These are phyloP conservation scores for Drosophila ambigua DNA, from an alignment of 1,140 invertebrate genomes.

Conservation along the genomic window DNA sequence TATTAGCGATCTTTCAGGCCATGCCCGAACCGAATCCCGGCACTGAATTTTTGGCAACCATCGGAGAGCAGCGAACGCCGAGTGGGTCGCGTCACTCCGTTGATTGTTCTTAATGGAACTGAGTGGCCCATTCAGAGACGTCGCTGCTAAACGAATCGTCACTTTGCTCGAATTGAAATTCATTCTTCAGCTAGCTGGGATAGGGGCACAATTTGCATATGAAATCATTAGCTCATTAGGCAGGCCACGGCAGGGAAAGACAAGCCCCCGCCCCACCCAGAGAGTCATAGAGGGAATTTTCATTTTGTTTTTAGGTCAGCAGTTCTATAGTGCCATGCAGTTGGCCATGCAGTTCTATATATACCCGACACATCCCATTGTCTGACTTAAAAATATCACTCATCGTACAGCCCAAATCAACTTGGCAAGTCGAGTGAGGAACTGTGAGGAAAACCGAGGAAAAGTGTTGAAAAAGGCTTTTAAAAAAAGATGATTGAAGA, in stretches of 20 bases:
- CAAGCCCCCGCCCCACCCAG: not conserved
- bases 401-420: slow-evolving; percentile 69
- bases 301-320: slow-evolving; percentile 59
- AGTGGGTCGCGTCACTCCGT: not conserved
- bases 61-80: not conserved
- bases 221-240: slow-evolving; percentile 14
- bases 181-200: slow-evolving; percentile 49
- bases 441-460: not conserved
- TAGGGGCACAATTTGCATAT: slow-evolving; percentile 44
- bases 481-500: slow-evolving; percentile 75
- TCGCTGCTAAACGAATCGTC: slow-evolving; percentile 55
- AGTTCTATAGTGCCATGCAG: not conserved
- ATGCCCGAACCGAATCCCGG: slow-evolving; percentile 33
- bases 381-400: slow-evolving; percentile 54
- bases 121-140: slow-evolving; percentile 62
- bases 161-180: slow-evolving; percentile 74
- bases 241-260: not conserved
- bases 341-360: slow-evolving; percentile 41
- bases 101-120: slow-evolving; percentile 78
- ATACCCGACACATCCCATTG: slow-evolving; percentile 19
- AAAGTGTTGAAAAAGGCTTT: slow-evolving; percentile 23
- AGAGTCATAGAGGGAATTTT: slow-evolving; percentile 1
- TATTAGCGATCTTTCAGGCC: slow-evolving; percentile 37
- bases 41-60: slow-evolving; percentile 68
- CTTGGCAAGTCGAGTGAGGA: slow-evolving; percentile 3